A percentile compares a stretch with the other conserved stretches of the same genome.
Conservation (phyloP, 2,888 invertebrate species). For the Drosophila rubida region DNA sequence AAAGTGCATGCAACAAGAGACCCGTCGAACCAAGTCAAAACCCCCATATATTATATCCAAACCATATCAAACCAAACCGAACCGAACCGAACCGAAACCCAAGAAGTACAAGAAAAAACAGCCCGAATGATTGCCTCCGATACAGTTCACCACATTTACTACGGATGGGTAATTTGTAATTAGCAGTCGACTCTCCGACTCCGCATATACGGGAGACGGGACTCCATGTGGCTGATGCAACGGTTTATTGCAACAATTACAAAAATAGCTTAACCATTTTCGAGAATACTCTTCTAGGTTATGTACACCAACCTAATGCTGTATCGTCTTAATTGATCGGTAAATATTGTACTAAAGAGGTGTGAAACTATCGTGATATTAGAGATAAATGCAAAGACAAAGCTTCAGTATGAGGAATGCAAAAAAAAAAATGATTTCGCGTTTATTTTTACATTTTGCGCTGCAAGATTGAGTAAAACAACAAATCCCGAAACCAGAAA, state of each 20-base stretch:
- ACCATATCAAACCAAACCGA: conserved; percentile 24
- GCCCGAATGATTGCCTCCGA: conserved; percentile 44
- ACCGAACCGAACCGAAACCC: conserved; percentile 1
- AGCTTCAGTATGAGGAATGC: background rate
- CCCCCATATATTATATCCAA: conserved; percentile 4
- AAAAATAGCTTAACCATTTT: background rate
- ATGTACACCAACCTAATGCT: background rate
- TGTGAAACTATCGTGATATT: background rate
- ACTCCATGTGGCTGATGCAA: conserved; percentile 14
- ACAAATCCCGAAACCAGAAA: conserved; percentile 30
- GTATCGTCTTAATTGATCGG: conserved; percentile 3
- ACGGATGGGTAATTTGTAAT: conserved; percentile 44
- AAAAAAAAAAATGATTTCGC: conserved; percentile 11
- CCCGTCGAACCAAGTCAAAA: conserved; percentile 66
- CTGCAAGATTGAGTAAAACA: conserved; percentile 9
- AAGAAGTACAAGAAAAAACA: conserved; percentile 12
- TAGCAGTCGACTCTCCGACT: conserved; percentile 22
- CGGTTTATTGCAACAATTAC: background rate
- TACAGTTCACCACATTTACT: conserved; percentile 51
- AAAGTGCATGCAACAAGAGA: conserved; percentile 77
- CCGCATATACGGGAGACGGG: conserved; percentile 1
- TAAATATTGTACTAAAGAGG: conserved; percentile 1
- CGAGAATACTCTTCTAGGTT: conserved; percentile 7
- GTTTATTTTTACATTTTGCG: conserved; percentile 23
- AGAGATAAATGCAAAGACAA: background rate